Evolutionary conservation across 1,140 invertebrate genomes (phyloP), one percentile per base, ranked within the genome.

Genomic region (Latrodectus geometricus): DNA sequence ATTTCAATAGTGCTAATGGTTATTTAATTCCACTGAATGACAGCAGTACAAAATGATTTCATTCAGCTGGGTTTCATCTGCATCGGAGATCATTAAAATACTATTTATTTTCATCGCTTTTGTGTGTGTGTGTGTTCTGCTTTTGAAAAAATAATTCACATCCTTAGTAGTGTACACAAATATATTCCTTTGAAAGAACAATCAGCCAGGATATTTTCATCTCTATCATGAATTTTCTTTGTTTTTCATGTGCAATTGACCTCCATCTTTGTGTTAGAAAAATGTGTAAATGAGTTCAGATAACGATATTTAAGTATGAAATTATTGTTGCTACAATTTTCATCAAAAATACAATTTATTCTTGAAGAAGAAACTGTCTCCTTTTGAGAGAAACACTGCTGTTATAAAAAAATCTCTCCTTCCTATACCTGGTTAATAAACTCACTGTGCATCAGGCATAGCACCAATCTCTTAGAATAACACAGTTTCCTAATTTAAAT

Each of bases 1-100:
- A n/a, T n/a, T n/a, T n/a, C n/a, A n/a, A n/a, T n/a, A n/a, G n/a
- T n/a, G n/a, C n/a, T n/a, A n/a, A n/a, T n/a, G n/a, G n/a, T n/a
- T n/a, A n/a, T n/a, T n/a, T n/a, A n/a, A n/a, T n/a, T n/a, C n/a
- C n/a, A n/a, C n/a, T n/a, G n/a, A n/a, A n/a, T n/a, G n/a, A n/a
- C n/a, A n/a, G n/a, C 77, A 80, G 69, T 87, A 87, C 77, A 87
- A 87, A 87, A 87, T 72, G 74, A 79, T 79, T 86, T 87, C 66
- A 73, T 80, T 79, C 85, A 87, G 85, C 85, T 80, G 77, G 74
- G 77, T 76, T 87, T 54, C 85, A 80, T 76, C 66, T 87, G 77
- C n/a, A 48, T 11, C 68, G 48, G 77, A 78, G 83, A 86, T 66
- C 70, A 54, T 76, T 35, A 56, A 78, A 84, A 14, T 65, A 17